Base-by-base conservation (phyloP, 2,888 invertebrate genomes). In the Nomada fabriciana region DNA sequence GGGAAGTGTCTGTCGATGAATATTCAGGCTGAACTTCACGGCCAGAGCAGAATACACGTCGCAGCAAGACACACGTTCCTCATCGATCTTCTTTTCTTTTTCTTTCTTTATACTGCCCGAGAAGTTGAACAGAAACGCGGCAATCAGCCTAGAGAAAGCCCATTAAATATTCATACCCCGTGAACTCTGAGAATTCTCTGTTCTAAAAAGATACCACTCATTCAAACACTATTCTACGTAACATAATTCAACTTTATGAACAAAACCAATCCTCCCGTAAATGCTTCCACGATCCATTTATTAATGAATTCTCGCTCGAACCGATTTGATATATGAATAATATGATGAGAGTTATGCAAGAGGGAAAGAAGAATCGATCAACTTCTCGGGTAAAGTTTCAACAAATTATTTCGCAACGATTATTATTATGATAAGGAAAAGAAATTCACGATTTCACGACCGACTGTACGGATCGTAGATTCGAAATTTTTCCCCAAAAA, bases 1-100 rank as follows among this genome's bases (percentile, higher is more conserved):
- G 82, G 80, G 80, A 72, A 78, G 67, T 83, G 59, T 75, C 55
- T 71, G 74, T 50, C 70, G 68, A 76, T 82, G 82, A 82, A 81
- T 81, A 76, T 81, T 82, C 82, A 75, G 53, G 81, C 61, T 61
- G 53, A 63, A 52, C 25, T 55, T 81, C 57, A 76, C 76, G 82
- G 71, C 53, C 81, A 76, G 72, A 81, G 72, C 76, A 50, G 52
- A 72, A 61, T 50, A 63, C 68, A 64, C 63, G 68, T 18, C 68
- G 76, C 82, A 76, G 82, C 72, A 68, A 68, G 55, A 81, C 60
- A 76, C 65, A 70, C 53, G 70, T 61, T 65, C 36, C 64, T 78
- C 36, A 47, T 70, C 69, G 73, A 74, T 60, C 50, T 43, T 50
- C 18, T 50, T n/a, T 59, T 64, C 57, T 29, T 60, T 42, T 64